Evolutionary conservation across 1,140 invertebrate genomes (phyloP).

Genomic region (Euwallacea fornicatus): DNA sequence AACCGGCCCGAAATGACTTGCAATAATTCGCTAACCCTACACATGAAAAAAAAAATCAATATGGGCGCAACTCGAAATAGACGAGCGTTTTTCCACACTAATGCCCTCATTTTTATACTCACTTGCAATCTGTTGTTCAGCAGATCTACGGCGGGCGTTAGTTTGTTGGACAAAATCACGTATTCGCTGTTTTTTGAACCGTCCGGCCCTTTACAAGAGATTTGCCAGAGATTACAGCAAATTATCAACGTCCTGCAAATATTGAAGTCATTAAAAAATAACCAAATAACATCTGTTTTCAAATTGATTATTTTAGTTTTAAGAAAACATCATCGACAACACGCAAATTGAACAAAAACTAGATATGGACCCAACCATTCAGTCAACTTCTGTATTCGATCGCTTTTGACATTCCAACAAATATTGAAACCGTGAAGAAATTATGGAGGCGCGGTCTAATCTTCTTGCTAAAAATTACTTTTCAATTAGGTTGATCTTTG

Average conservation of each 20-base stretch:
- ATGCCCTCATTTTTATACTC: conserved; percentile 46
- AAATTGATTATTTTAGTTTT: too few species aligned
- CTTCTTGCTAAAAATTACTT: too few species aligned
- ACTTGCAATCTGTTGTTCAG: conserved; percentile 69
- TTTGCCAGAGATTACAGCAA: conserved; percentile 63
- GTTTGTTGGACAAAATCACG: conserved; percentile 71
- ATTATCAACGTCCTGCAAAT: conserved; percentile 63
- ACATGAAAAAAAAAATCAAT: not conserved
- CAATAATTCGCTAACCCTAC: not conserved
- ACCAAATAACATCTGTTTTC: not conserved
- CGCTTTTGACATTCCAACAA: too few species aligned
- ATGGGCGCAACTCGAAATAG: too few species aligned
- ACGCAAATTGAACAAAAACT: too few species aligned
- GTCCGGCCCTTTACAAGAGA: conserved; percentile 58
- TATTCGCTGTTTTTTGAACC: conserved; percentile 65
- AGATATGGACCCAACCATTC: too few species aligned
- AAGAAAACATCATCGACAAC: too few species aligned
- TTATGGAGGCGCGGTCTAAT: too few species aligned
- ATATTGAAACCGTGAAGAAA: too few species aligned
- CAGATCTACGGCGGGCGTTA: conserved; percentile 68
- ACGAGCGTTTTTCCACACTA: too few species aligned
- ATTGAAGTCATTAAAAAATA: not conserved
- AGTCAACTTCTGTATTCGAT: too few species aligned
- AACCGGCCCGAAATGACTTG: not conserved
- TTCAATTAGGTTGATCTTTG: too few species aligned